Evolutionary conservation across 2,888 invertebrate genomes (phyloP).

Genomic region (Tinea semifulvella): DNA sequence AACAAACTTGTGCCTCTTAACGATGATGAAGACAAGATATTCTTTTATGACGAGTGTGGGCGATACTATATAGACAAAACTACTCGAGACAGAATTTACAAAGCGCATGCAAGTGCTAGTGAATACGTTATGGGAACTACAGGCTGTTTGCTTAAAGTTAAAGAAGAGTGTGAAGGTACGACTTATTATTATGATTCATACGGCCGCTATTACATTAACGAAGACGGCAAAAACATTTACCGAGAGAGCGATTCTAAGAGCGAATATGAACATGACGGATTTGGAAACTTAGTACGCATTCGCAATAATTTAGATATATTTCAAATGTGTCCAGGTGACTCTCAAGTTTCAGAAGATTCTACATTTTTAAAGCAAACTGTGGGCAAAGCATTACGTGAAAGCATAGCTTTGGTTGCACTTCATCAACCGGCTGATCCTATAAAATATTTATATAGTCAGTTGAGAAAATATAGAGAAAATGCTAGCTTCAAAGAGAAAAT

Average conservation of each 20-base stretch:
- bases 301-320: conserved; percentile 43
- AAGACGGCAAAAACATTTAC: conserved; percentile 49
- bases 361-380: conserved; percentile 47
- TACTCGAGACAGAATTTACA: conserved; percentile 46
- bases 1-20: conserved; percentile 42
- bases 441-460: conserved; percentile 38
- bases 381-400: conserved; percentile 44
- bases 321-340: conserved; percentile 44
- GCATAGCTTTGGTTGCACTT: conserved; percentile 47
- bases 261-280: conserved; percentile 57
- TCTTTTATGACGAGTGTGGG: conserved; percentile 55
- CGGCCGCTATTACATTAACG: conserved; percentile 50
- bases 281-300: conserved; percentile 56
- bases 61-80: conserved; percentile 43
- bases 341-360: conserved; percentile 50
- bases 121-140: conserved; percentile 54
- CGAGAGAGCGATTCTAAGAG: conserved; percentile 42
- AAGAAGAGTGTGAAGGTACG: conserved; percentile 43
- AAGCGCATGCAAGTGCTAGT: conserved; percentile 44
- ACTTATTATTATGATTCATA: conserved; percentile 50
- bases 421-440: conserved; percentile 54
- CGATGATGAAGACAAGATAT: conserved; percentile 43
- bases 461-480: conserved; percentile 48
- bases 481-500: conserved; percentile 41
- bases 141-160: conserved; percentile 44